Conservation (phyloP, 1,140 invertebrate genomes). For the Drosophila baimaii region DNA sequence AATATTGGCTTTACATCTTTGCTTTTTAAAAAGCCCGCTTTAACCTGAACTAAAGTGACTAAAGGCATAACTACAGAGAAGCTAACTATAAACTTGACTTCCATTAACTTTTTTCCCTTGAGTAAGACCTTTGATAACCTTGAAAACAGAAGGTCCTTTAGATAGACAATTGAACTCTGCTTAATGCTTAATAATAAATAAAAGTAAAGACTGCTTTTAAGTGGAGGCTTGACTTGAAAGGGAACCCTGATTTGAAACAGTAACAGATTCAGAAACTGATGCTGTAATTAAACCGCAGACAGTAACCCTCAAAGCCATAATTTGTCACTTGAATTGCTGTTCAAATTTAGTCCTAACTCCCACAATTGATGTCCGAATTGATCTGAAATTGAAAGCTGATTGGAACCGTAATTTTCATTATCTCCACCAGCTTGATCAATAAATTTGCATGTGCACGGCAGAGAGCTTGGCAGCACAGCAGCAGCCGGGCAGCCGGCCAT, state of each 20-base stretch:
- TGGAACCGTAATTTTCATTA: slow-evolving; percentile 32
- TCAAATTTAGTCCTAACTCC: not conserved
- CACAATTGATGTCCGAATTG: not conserved
- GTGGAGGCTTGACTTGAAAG: not conserved
- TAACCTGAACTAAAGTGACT: not conserved
- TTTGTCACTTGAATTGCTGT: no score
- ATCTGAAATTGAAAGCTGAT: slow-evolving; percentile 35
- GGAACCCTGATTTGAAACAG: not conserved
- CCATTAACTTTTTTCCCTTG: not conserved
- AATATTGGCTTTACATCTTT: no score
- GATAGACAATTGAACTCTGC: not conserved
- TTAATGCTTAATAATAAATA: not conserved
- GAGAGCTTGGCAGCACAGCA: not conserved
- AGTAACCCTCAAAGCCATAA: no score
- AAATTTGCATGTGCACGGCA: slow-evolving; percentile 45
- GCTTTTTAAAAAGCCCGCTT: not conserved
- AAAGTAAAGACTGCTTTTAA: not conserved
- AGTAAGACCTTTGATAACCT: slow-evolving; percentile 14
- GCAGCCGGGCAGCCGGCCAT: slow-evolving; percentile 19
- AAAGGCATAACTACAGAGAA: not conserved
- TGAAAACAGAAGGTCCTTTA: not conserved
- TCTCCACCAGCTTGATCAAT: slow-evolving; percentile 17
- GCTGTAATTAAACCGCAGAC: not conserved
- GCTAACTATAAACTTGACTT: not conserved
- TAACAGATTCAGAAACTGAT: not conserved